Evolutionary conservation across 2,888 invertebrate genomes (phyloP).

Genomic region (Tachystola acroxantha): DNA sequence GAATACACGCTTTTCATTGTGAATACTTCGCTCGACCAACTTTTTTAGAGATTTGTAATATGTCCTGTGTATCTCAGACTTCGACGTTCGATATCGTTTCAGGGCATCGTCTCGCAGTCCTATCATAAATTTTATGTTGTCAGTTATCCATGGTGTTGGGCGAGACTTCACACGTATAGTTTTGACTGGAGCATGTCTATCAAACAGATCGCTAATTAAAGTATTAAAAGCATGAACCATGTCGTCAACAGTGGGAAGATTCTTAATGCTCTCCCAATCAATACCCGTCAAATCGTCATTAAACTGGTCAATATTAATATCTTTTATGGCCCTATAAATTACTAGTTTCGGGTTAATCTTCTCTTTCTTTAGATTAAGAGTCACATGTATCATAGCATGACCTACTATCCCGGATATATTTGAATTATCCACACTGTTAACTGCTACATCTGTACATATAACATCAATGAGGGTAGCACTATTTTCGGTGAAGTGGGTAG

Average conservation of each 20-base stretch:
- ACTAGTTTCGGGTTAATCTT: too few species aligned
- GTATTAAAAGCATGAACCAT: background rate
- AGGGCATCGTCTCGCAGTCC: constrained; percentile 10
- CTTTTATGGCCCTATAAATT: too few species aligned
- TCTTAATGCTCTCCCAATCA: too few species aligned
- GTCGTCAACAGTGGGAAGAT: background rate
- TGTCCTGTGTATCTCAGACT: constrained; percentile 3
- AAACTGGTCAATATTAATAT: too few species aligned
- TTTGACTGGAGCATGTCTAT: constrained; percentile 14
- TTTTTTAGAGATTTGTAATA: constrained; percentile 16
- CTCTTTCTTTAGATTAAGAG: too few species aligned
- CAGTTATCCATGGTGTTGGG: constrained; percentile 15
- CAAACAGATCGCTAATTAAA: constrained; percentile 1
- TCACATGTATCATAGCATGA: background rate
- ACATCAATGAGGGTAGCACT: too few species aligned
- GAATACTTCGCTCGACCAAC: constrained; percentile 14
- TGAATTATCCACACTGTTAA: background rate
- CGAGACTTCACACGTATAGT: constrained; percentile 3
- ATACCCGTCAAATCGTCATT: too few species aligned
- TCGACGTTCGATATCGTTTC: too few species aligned
- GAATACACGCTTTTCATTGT: too few species aligned
- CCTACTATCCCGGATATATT: background rate
- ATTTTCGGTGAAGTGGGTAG: too few species aligned
- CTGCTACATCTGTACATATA: too few species aligned
- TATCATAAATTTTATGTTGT: constrained; percentile 16